Conservation (phyloP, 2,888 invertebrate genomes). For the Digitonthophagus gazella region DNA sequence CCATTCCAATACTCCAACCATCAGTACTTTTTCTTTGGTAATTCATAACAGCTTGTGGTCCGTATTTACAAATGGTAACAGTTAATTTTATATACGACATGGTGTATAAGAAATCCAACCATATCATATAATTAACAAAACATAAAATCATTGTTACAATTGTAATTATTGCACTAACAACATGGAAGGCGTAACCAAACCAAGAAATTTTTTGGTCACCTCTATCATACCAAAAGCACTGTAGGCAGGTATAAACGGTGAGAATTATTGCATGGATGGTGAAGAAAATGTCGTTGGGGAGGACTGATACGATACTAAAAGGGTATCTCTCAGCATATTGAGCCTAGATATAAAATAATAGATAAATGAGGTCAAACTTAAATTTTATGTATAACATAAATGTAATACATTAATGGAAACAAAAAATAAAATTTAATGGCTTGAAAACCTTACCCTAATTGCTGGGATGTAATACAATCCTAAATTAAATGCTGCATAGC, state of each 20-base stretch:
- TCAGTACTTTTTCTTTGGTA: constrained; percentile 87
- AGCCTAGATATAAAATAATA: constrained; percentile 53
- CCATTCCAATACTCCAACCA: constrained; percentile 96
- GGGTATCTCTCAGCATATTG: constrained; percentile 78
- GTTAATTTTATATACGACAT: constrained; percentile 90
- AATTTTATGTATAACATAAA: too few species aligned
- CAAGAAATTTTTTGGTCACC: constrained; percentile 81
- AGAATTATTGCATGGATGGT: constrained; percentile 83
- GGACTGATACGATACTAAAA: constrained; percentile 82
- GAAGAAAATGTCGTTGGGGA: constrained; percentile 90
- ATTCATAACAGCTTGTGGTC: constrained; percentile 94
- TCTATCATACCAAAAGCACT: constrained; percentile 83
- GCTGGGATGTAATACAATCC: constrained; percentile 75
- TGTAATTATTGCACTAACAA: constrained; percentile 37
- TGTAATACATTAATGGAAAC: too few species aligned
- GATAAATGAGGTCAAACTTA: too few species aligned
- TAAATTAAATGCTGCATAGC: constrained; percentile 87
- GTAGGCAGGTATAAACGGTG: constrained; percentile 73
- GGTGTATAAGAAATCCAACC: constrained; percentile 86
- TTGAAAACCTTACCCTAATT: constrained; percentile 69
- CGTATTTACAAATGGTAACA: constrained; percentile 91
- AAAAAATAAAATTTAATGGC: too few species aligned
- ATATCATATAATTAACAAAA: constrained; percentile 60
- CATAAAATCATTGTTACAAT: constrained; percentile 56
- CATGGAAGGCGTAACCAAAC: constrained; percentile 64